These are phyloP conservation scores for Equus quagga DNA, from an alignment of 2,113 vertebrate genomes.

Conservation along the genomic window DNA sequence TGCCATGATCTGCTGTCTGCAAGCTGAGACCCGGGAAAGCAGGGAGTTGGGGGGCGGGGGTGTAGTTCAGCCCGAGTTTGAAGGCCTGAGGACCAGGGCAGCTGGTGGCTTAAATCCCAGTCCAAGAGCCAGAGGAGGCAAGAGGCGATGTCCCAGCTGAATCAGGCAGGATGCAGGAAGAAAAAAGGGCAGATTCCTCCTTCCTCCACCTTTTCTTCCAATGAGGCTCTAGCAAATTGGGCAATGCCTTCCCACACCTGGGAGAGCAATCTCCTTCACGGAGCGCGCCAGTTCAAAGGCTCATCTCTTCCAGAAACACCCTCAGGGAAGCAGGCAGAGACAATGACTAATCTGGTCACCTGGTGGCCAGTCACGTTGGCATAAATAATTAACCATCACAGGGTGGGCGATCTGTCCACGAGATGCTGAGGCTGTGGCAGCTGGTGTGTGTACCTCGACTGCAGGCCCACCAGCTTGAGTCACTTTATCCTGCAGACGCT, in stretches of 20 bases:
- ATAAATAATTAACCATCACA: background rate
- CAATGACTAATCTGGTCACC: background rate
- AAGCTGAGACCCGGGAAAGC: background rate
- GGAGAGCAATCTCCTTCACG: background rate
- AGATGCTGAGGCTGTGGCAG: fast-evolving
- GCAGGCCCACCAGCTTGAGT: background rate
- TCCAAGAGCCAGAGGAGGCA: background rate
- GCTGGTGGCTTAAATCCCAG: background rate
- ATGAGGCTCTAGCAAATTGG: background rate
- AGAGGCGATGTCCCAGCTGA: background rate
- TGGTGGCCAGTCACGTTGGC: background rate
- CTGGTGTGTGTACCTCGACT: fast-evolving
- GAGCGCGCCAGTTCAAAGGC: background rate
- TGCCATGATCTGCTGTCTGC: background rate
- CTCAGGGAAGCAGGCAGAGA: no score
- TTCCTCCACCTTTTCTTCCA: background rate
- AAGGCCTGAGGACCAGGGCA: background rate
- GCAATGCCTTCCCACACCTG: background rate
- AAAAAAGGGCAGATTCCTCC: no score
- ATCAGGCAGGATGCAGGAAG: background rate
- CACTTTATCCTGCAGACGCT: background rate
- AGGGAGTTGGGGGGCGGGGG: no score
- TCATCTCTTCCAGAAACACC: background rate
- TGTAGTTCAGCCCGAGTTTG: background rate
- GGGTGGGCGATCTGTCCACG: fast-evolving